Base-by-base conservation (phyloP, 2,113 vertebrate species). In the Collichthys lucidus region DNA sequence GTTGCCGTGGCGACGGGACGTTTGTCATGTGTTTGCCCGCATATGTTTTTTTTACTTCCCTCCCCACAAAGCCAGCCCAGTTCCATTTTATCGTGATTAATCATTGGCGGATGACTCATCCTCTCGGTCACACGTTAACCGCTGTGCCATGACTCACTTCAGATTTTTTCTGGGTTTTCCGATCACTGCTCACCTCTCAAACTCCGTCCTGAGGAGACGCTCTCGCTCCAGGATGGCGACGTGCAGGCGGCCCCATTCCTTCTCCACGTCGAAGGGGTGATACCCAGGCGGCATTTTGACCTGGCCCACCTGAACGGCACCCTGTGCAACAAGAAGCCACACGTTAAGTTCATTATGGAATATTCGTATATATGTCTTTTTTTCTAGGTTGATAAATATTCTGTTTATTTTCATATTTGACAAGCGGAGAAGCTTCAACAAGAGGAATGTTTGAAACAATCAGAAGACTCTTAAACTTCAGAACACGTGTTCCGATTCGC, bases 211-310 rank as follows among this genome's bases (percentile, higher is more conserved):
- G 44, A 99, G 96, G 71, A 97, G 96, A 50, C 97, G 96, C 93
- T 99, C 98, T 3, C 98, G 73, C 92, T 99, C 97, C 94, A 98
- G 94, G 44, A 99, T 97, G 62, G 97, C 96, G 2, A 97, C 95
- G 2, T 99, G 98, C 64, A 99, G 94, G n/a, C 93, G 95, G 2
- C 98, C 97, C 98, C 98, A 98, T 53, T 98, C 98, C 89, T 99
- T 98, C 94, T 99, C 97, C 91, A 98, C 97, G 1, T 98, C 97
- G n/a, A 99, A 88, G 0, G 97, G 98, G 84, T 98, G 97, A 91
- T 95, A 97, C 15, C 96, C 95, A 0, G 96, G 95, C 0, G 97
- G 96, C 46, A 97, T 94, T 88, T 98, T 98, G 62, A 99, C 88
- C 47, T 96, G 96, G 1, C 97, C 97, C 0, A 95, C 88, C 88